These are phyloP conservation scores for Phalacrocorax pelagicus DNA, from an alignment of 2,113 vertebrate genomes.

Conservation along the genomic window DNA sequence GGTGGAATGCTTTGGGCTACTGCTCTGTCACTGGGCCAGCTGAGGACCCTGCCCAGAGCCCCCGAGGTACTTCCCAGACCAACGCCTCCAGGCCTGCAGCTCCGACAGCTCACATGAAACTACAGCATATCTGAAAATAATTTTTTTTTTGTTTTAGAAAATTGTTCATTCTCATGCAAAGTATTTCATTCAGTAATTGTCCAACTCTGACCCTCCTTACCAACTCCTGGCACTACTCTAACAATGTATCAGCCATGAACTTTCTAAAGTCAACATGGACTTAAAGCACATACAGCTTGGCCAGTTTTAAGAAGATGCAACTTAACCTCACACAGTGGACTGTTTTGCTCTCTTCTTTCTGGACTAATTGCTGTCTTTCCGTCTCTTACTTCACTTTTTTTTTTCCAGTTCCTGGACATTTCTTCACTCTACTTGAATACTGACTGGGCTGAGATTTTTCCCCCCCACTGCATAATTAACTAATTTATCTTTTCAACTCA, in stretches of 20 bases:
- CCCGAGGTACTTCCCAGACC: neutral
- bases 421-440: neutral
- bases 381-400: neutral
- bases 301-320: neutral
- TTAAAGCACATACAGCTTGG: neutral
- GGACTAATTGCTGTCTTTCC: neutral
- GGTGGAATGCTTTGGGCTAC: neutral
- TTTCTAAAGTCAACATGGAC: neutral
- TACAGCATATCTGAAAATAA: neutral
- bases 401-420: neutral
- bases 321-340: neutral
- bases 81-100: accelerated
- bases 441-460: neutral
- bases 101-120: neutral
- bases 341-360: neutral
- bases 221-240: neutral
- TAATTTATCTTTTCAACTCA: neutral
- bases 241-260: neutral
- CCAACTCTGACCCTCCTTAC: neutral
- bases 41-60: neutral
- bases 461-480: neutral
- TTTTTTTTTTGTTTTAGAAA: neutral
- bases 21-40: neutral
- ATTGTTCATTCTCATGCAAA: neutral
- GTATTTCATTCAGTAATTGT: neutral